These are phyloP conservation scores for Scrobipalpa atriplicella DNA, from an alignment of 2,888 invertebrate genomes.

Conservation along the genomic window DNA sequence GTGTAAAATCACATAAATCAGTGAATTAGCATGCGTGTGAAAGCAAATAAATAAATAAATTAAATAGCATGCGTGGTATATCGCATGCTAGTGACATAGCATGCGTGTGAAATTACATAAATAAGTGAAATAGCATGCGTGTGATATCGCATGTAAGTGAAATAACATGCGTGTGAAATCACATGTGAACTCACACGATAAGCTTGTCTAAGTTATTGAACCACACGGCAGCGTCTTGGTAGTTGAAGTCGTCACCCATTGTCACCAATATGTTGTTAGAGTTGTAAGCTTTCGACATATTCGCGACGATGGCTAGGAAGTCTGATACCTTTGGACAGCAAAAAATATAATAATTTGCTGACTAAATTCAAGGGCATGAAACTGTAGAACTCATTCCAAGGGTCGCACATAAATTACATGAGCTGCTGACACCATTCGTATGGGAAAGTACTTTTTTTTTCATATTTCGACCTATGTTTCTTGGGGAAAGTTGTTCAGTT, in stretches of 20 bases:
- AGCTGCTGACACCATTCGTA: not conserved
- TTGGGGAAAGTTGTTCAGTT: too few relatives aligned
- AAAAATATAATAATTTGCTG: not conserved
- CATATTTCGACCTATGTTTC: not conserved
- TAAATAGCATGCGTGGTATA: too few relatives aligned
- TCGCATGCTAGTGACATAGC: too few relatives aligned
- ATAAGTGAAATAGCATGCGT: too few relatives aligned
- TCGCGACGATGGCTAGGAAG: slow-evolving; percentile 39
- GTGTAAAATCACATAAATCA: not conserved
- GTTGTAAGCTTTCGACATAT: slow-evolving; percentile 78
- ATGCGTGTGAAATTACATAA: too few relatives aligned
- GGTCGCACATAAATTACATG: too few relatives aligned
- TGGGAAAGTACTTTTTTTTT: not conserved
- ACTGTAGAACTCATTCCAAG: too few relatives aligned
- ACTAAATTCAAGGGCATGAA: too few relatives aligned
- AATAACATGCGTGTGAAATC: slow-evolving; percentile 45
- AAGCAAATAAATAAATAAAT: too few relatives aligned
- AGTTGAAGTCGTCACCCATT: slow-evolving; percentile 97
- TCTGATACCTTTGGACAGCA: slow-evolving; percentile 1
- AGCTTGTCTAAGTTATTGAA: slow-evolving; percentile 93
- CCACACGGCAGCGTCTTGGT: slow-evolving; percentile 90
- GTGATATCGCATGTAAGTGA: too few relatives aligned
- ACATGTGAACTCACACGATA: slow-evolving; percentile 84
- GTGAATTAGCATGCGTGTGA: not conserved
- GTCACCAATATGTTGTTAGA: slow-evolving; percentile 91